Evolutionary conservation across 2,888 invertebrate genomes (phyloP).

Genomic region (Pantelozetes paolii): DNA sequence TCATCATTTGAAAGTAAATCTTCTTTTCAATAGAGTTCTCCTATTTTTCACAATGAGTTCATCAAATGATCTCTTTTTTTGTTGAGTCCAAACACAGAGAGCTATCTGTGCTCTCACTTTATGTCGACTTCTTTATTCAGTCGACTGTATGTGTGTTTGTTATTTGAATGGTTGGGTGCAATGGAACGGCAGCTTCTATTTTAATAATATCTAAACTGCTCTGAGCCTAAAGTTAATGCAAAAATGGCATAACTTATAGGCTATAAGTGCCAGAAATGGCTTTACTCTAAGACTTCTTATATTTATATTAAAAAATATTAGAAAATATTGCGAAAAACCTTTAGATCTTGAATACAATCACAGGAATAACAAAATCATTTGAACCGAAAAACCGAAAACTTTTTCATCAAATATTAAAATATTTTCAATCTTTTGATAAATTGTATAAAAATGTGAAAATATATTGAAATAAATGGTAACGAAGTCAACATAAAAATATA

Average conservation of each 20-base stretch:
- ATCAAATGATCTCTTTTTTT: background rate
- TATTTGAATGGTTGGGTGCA: background rate
- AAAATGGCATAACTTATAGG: background rate
- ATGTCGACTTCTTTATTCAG: background rate
- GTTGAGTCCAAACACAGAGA: background rate
- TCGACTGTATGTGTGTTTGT: background rate
- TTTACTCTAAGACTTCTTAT: background rate
- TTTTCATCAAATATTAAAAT: background rate
- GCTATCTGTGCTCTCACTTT: background rate
- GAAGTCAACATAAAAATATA: no score
- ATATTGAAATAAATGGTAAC: background rate
- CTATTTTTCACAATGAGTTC: background rate
- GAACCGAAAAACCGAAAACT: background rate
- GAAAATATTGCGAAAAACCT: background rate
- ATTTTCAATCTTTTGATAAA: no score
- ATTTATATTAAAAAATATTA: no score
- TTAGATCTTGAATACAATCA: background rate
- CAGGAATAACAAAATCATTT: background rate
- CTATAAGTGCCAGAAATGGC: background rate
- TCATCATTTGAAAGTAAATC: constrained; percentile 11
- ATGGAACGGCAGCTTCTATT: background rate
- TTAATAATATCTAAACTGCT: constrained; percentile 4
- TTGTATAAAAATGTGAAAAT: no score
- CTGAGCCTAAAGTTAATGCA: constrained; percentile 9
- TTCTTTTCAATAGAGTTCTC: background rate